phyloP scores from a whole-genome alignment of 2,888 invertebrate genomes.

The Troglohyphantes excavatus region DNA sequence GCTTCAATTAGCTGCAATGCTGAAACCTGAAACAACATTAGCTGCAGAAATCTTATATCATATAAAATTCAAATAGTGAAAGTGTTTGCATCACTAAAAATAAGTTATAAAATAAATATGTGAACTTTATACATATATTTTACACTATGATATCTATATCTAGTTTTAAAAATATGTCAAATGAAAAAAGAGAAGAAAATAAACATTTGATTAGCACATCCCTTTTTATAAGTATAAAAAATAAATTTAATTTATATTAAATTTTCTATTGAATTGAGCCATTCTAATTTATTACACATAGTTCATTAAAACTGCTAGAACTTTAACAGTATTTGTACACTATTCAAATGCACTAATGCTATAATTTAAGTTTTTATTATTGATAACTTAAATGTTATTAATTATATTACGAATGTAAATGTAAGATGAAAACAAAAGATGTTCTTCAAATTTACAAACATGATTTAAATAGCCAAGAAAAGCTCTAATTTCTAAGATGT shows the following conservation, averaged over 20 bases:
- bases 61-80: conserved; percentile 33
- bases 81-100: conserved; percentile 14
- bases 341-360: too few relatives aligned
- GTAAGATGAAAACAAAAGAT: too few relatives aligned
- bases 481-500: too few relatives aligned
- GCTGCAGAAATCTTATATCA: conserved; percentile 28
- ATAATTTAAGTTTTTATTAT: too few relatives aligned
- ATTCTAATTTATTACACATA: neutral
- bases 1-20: conserved; percentile 20
- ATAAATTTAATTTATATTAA: neutral
- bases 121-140: conserved; percentile 38
- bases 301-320: neutral
- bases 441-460: too few relatives aligned
- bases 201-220: neutral
- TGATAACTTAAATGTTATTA: too few relatives aligned
- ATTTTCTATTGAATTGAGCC: neutral
- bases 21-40: conserved; percentile 15
- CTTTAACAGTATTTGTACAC: too few relatives aligned
- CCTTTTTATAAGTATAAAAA: neutral
- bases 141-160: conserved; percentile 9
- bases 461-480: too few relatives aligned
- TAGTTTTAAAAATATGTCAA: neutral
- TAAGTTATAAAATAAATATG: conserved; percentile 31
- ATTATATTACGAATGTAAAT: too few relatives aligned
- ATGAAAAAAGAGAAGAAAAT: neutral